Percentiles rank a stretch among this genome's conserved stretches.
These are phyloP conservation scores for Corythornis cristatus DNA, from an alignment of 2,113 vertebrate species.

Conservation along the genomic window DNA sequence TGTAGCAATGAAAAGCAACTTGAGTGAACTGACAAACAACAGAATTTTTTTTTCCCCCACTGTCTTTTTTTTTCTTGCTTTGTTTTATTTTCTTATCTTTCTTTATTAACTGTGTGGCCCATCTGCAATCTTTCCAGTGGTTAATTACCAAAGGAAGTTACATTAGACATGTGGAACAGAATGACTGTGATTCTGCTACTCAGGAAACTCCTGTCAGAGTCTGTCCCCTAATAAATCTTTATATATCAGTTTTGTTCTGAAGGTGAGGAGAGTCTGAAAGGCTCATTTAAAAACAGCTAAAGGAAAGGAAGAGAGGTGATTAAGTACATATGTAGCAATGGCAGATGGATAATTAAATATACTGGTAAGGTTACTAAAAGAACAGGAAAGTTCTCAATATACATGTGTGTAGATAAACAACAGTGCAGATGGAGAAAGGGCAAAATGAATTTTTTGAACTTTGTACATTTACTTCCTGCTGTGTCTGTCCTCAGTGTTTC, in stretches of 20 bases:
- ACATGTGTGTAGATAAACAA: background rate
- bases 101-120: background rate
- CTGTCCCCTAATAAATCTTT: background rate
- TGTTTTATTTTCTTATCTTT: background rate
- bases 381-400: background rate
- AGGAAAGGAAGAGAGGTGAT: background rate
- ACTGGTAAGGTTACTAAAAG: background rate
- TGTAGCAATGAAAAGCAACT: background rate
- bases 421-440: background rate
- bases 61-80: background rate
- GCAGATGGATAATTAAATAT: background rate
- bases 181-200: background rate
- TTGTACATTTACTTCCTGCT: background rate
- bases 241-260: background rate
- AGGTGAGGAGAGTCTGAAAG: background rate
- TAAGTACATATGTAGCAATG: background rate
- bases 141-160: background rate
- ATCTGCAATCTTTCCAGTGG: background rate
- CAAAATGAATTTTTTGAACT: background rate
- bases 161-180: background rate
- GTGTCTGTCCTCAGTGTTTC: background rate
- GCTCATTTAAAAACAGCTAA: background rate
- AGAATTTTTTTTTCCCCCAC: background rate
- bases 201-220: background rate
- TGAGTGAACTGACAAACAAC: background rate